Conservation (phyloP, 2,113 vertebrate genomes). For the Apaloderma vittatum region DNA sequence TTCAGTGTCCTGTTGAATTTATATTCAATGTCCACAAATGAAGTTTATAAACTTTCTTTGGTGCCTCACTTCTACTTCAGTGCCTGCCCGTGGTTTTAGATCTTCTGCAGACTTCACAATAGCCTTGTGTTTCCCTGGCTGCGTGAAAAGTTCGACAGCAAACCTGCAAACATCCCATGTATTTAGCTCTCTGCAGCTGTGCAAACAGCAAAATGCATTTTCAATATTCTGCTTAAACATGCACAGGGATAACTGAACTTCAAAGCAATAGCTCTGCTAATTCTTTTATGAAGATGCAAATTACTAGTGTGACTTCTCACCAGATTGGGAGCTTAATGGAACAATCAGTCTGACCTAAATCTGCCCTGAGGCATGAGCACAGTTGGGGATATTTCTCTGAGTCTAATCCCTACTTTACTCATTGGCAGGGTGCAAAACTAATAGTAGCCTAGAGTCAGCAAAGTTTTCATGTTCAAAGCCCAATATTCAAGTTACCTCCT, state of each 20-base stretch:
- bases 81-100: background rate
- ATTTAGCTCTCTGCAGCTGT: slow-evolving; percentile 55
- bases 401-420: slow-evolving; percentile 29
- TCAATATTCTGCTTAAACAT: slow-evolving; percentile 42
- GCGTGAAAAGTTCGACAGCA: background rate
- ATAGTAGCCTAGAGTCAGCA: slow-evolving; percentile 27
- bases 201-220: slow-evolving; percentile 40
- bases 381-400: background rate
- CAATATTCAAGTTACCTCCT: background rate
- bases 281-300: slow-evolving; percentile 76
- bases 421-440: slow-evolving; percentile 13
- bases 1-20: background rate
- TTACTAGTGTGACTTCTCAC: slow-evolving; percentile 60
- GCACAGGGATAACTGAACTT: slow-evolving; percentile 58
- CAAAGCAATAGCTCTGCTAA: slow-evolving; percentile 50
- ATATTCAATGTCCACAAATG: slow-evolving; percentile 38
- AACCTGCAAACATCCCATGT: background rate
- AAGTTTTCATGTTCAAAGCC: background rate
- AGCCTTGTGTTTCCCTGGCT: background rate
- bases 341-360: slow-evolving; percentile 53
- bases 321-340: slow-evolving; percentile 49
- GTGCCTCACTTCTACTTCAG: background rate
- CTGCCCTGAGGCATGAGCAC: background rate
- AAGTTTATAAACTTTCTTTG: slow-evolving; percentile 12
- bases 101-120: background rate